Evolutionary conservation across 2,113 vertebrate genomes (phyloP).

Genomic region (Pygoscelis antarcticus): DNA sequence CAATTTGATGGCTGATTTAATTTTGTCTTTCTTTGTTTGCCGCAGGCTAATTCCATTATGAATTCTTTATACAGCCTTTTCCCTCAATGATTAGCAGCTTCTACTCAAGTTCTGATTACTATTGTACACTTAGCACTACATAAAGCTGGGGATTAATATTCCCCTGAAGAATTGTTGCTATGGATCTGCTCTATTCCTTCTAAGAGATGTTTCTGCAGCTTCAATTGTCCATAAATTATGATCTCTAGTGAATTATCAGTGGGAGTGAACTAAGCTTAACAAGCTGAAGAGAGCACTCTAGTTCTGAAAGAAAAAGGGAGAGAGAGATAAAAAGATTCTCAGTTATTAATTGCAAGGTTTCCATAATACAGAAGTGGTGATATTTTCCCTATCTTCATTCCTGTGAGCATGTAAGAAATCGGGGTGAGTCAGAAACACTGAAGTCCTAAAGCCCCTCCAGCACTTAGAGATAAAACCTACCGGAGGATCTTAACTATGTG

Average conservation of each 20-base stretch:
- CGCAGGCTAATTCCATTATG: slow-evolving; percentile 99
- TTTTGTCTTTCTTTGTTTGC: slow-evolving; percentile 95
- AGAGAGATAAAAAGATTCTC: slow-evolving; percentile 81
- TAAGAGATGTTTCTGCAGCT: slow-evolving; percentile 97
- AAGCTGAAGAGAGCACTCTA: slow-evolving; percentile 85
- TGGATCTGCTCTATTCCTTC: slow-evolving; percentile 96
- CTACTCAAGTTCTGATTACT: slow-evolving; percentile 99
- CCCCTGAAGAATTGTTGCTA: slow-evolving; percentile 99
- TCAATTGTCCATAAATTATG: slow-evolving; percentile 99
- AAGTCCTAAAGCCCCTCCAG: slow-evolving; percentile 58
- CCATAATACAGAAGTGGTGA: slow-evolving; percentile 74
- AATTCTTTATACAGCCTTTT: slow-evolving; percentile 99
- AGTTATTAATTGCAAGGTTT: slow-evolving; percentile 94
- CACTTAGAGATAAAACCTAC: slow-evolving; percentile 43
- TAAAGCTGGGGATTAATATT: slow-evolving; percentile 99
- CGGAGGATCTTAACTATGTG: slow-evolving; percentile 8
- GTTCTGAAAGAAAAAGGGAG: slow-evolving; percentile 82
- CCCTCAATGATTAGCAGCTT: slow-evolving; percentile 99
- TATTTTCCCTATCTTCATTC: slow-evolving; percentile 75
- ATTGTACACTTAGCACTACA: slow-evolving; percentile 99
- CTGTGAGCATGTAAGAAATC: slow-evolving; percentile 71
- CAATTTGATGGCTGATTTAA: slow-evolving; percentile 99
- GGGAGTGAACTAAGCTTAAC: slow-evolving; percentile 91
- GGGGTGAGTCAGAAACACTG: slow-evolving; percentile 60
- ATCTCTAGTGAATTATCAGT: slow-evolving; percentile 97